Conservation (phyloP, 2,888 invertebrate species). For the Pandemis heparana region DNA sequence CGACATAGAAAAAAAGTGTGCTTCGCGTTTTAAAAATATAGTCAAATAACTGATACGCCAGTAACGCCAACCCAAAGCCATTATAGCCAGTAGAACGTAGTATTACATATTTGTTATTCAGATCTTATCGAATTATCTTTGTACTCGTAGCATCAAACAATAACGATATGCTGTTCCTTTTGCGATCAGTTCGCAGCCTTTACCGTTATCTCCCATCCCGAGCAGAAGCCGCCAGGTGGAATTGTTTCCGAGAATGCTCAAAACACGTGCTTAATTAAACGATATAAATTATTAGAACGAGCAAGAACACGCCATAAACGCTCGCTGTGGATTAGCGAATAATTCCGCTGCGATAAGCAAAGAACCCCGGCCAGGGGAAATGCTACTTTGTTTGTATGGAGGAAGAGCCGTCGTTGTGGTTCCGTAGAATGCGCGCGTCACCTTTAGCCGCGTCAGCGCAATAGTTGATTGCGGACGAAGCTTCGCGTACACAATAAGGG, state of each 20-base stretch:
- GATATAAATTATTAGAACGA: conserved; percentile 33
- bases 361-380: neutral
- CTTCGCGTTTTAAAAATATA: neutral
- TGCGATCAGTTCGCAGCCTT: neutral
- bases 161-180: neutral
- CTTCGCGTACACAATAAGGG: neutral
- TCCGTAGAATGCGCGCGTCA: conserved; percentile 2
- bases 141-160: neutral
- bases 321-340: conserved; percentile 24
- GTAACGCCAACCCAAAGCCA: no score
- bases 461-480: conserved; percentile 18
- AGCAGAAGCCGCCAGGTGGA: neutral
- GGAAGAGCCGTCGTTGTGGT: neutral
- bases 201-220: neutral
- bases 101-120: neutral
- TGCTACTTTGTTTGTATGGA: neutral
- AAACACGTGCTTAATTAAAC: conserved; percentile 35
- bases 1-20: neutral
- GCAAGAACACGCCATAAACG: conserved; percentile 22
- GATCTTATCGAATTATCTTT: neutral
- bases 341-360: conserved; percentile 19
- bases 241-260: conserved; percentile 9
- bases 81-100: no score
- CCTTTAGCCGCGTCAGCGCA: conserved; percentile 19
- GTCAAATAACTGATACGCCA: no score